Percentiles rank a stretch among this genome's conserved stretches.
Evolutionary conservation across 2,888 invertebrate species (phyloP).

Genomic region (Phengaris alcon): DNA sequence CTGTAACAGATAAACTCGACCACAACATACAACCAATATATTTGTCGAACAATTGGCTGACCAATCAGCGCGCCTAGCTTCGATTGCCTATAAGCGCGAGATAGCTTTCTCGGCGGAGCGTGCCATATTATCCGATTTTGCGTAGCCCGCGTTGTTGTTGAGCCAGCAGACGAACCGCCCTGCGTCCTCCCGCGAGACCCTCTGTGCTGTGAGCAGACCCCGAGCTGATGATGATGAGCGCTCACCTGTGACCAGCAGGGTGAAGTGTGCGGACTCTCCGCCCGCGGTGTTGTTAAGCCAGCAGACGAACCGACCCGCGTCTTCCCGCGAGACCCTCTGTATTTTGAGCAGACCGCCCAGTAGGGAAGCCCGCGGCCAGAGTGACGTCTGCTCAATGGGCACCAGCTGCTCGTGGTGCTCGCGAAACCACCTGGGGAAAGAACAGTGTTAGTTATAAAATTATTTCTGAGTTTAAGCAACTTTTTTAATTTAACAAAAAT

Average conservation of each 20-base stretch:
- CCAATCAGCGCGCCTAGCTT: too few relatives aligned
- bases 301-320: slow-evolving; percentile 92
- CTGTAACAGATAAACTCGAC: too few relatives aligned
- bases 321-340: slow-evolving; percentile 84
- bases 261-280: slow-evolving; percentile 87
- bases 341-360: slow-evolving; percentile 82
- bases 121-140: too few relatives aligned
- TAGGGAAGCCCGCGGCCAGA: slow-evolving; percentile 56
- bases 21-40: too few relatives aligned
- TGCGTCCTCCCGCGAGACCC: slow-evolving; percentile 74
- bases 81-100: too few relatives aligned
- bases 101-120: too few relatives aligned
- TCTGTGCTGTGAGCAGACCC: too few relatives aligned
- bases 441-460: too few relatives aligned
- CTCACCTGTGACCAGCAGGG: slow-evolving; percentile 87
- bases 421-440: slow-evolving; percentile 83
- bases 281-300: slow-evolving; percentile 95
- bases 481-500: too few relatives aligned
- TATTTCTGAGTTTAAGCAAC: too few relatives aligned
- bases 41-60: too few relatives aligned
- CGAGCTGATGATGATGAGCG: neutral
- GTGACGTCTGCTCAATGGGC: slow-evolving; percentile 81
- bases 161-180: slow-evolving; percentile 94
- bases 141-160: slow-evolving; percentile 89
- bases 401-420: slow-evolving; percentile 85